Evolutionary conservation across 2,797 vertebrate genomes (phyloP).

Genomic region (Nyctalus aviator): DNA sequence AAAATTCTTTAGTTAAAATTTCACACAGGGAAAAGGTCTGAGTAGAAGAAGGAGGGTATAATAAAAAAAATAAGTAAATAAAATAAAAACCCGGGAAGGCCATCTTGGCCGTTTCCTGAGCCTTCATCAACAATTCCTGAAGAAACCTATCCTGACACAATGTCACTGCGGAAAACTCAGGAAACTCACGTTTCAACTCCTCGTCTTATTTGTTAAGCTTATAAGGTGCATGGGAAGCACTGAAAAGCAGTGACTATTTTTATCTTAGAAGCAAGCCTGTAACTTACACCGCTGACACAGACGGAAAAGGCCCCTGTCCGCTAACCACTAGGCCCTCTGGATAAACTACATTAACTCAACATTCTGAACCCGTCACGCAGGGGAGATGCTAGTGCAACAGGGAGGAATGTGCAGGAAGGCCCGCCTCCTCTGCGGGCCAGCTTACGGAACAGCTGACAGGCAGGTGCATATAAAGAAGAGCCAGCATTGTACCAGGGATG

Average conservation of each 20-base stretch:
- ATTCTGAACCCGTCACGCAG: not conserved
- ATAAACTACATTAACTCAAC: not conserved
- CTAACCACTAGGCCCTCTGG: not conserved
- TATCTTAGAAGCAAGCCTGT: not conserved
- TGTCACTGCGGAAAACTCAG: not conserved
- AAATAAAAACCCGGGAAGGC: not conserved
- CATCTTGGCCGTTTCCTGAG: not conserved
- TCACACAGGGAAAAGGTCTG: not conserved
- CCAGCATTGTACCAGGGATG: fast-evolving
- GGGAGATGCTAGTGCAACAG: not conserved
- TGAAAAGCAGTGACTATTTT: conserved; percentile 9
- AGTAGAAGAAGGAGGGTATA: not conserved
- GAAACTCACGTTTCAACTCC: not conserved
- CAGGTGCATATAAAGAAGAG: not conserved
- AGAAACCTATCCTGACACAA: not conserved
- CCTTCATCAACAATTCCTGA: not conserved
- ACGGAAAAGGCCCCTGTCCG: not conserved
- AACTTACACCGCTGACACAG: not conserved
- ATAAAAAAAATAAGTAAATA: no score
- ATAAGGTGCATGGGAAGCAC: not conserved
- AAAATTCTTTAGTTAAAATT: not conserved
- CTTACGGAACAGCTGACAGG: not conserved
- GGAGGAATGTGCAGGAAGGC: not conserved
- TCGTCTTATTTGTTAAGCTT: not conserved
- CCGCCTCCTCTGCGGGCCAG: not conserved